Evolutionary conservation across 2,113 vertebrate species (phyloP).

Genomic region (Rhinopithecus roxellana): DNA sequence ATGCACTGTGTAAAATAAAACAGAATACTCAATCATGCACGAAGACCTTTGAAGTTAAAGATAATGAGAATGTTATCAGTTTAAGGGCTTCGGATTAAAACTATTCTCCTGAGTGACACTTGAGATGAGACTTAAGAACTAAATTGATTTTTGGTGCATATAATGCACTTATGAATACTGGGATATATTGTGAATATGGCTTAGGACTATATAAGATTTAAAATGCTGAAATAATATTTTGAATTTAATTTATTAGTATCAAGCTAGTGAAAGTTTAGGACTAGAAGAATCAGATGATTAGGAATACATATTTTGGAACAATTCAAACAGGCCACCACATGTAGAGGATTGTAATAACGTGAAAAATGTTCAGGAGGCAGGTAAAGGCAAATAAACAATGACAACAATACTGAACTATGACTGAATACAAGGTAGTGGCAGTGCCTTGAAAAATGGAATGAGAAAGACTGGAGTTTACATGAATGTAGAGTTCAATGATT

Average conservation of each 20-base stretch:
- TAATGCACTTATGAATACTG: background rate
- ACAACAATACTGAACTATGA: background rate
- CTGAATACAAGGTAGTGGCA: background rate
- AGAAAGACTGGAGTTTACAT: background rate
- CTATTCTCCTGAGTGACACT: background rate
- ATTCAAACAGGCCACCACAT: background rate
- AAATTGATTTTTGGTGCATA: background rate
- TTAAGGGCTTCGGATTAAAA: background rate
- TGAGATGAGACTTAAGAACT: background rate
- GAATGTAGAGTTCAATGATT: background rate
- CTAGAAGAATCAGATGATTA: background rate
- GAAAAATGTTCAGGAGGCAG: background rate
- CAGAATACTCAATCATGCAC: background rate
- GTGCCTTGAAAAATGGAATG: background rate
- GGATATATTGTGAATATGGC: background rate
- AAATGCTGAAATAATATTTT: background rate
- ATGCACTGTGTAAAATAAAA: background rate
- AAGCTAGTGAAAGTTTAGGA: background rate
- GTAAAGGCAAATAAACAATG: background rate
- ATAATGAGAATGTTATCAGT: background rate
- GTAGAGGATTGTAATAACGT: background rate
- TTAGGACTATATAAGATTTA: background rate
- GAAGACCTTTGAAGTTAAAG: background rate
- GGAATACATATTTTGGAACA: background rate
- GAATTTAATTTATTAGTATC: background rate